These are phyloP conservation scores for Tryphoninae sp. DNA, from an alignment of 2,888 invertebrate species.

Conservation along the genomic window DNA sequence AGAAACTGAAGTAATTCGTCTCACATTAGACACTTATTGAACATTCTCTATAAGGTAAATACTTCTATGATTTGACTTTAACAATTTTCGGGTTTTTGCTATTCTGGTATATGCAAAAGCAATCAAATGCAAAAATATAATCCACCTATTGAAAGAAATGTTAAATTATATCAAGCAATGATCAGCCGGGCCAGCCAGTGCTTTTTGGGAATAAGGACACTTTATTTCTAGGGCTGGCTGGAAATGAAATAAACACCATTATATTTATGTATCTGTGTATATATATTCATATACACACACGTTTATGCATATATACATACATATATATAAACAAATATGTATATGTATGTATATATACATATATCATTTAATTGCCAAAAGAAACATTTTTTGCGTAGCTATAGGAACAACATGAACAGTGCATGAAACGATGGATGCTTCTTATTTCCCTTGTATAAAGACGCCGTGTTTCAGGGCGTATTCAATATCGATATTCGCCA, in stretches of 20 bases:
- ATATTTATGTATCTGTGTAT: constrained; percentile 69
- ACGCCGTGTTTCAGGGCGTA: constrained; percentile 32
- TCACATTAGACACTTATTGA: too few species aligned
- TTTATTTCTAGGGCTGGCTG: too few species aligned
- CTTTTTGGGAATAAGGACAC: too few species aligned
- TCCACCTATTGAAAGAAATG: too few species aligned
- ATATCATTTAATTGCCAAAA: constrained; percentile 78
- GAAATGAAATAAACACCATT: constrained; percentile 12
- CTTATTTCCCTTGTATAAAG: constrained; percentile 52
- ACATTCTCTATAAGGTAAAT: too few species aligned
- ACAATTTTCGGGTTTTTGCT: too few species aligned
- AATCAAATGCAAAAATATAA: too few species aligned
- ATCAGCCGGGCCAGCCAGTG: too few species aligned
- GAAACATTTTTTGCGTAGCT: constrained; percentile 77
- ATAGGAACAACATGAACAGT: constrained; percentile 79
- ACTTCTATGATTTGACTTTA: too few species aligned
- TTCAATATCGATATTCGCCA: constrained; percentile 25
- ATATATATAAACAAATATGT: constrained; percentile 64
- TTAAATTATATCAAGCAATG: too few species aligned
- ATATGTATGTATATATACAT: constrained; percentile 68
- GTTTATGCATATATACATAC: constrained; percentile 55
- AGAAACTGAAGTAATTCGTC: too few species aligned
- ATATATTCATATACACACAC: constrained; percentile 36
- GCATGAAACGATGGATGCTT: constrained; percentile 73
- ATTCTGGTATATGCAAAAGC: too few species aligned